Percentiles rank a stretch among this genome's conserved stretches.
Conservation (phyloP, 1,140 invertebrate genomes). For the Cataglyphis hispanica region DNA sequence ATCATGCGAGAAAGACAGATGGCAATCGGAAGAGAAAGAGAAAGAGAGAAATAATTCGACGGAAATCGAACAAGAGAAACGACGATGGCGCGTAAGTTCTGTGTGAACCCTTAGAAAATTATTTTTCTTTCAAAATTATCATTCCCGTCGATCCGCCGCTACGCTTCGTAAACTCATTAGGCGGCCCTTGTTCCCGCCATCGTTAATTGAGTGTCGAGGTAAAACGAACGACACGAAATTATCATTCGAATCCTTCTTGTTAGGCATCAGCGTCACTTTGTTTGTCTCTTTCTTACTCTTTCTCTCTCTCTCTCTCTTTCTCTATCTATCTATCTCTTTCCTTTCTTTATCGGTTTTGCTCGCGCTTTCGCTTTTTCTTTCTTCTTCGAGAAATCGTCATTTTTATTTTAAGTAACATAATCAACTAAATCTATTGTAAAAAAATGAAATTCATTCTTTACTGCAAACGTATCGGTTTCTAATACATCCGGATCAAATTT, state of each 20-base stretch:
- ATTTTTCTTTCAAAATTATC: conserved; percentile 85
- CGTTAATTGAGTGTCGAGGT: conserved; percentile 72
- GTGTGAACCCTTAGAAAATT: conserved; percentile 82
- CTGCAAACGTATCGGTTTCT: neutral
- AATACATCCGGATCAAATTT: conserved; percentile 82
- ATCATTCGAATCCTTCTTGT: conserved; percentile 72
- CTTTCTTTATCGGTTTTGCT: neutral
- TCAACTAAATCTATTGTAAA: conserved; percentile 8
- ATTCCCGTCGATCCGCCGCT: conserved; percentile 74
- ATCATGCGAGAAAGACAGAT: conserved; percentile 20
- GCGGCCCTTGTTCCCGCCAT: conserved; percentile 82
- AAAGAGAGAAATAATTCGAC: conserved; percentile 52
- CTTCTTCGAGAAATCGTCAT: conserved; percentile 5
- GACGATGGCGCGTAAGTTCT: conserved; percentile 44
- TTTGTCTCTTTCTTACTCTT: neutral
- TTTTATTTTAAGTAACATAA: conserved; percentile 27
- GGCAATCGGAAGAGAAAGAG: neutral
- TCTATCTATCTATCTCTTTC: neutral
- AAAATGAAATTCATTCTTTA: neutral
- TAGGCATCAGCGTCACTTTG: conserved; percentile 42
- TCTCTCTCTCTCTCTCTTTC: neutral
- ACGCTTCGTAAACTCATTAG: conserved; percentile 83
- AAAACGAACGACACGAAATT: conserved; percentile 73
- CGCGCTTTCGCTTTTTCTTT: neutral
- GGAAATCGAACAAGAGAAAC: conserved; percentile 60